These are phyloP conservation scores for Ornithoptera priamus DNA, from an alignment of 2,888 invertebrate species.

Conservation along the genomic window DNA sequence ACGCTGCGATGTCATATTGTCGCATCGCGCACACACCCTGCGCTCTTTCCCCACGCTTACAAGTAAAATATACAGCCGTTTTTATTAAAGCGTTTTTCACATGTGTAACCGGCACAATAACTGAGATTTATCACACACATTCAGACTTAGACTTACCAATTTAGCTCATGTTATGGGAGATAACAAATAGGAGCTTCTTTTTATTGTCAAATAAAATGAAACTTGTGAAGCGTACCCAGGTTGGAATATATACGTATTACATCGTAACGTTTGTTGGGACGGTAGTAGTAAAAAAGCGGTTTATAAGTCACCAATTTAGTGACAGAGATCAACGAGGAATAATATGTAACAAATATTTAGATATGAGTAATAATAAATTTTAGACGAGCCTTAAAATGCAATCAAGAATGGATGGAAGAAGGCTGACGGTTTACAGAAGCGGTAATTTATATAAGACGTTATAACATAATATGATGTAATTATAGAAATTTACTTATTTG, in stretches of 20 bases:
- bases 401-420: too few relatives aligned
- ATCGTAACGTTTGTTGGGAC: slow-evolving; percentile 16
- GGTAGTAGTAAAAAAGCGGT: background rate
- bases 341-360: too few relatives aligned
- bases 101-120: slow-evolving; percentile 29
- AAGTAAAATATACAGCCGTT: slow-evolving; percentile 28
- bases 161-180: slow-evolving; percentile 25
- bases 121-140: slow-evolving; percentile 29
- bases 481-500: too few relatives aligned
- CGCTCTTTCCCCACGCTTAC: slow-evolving; percentile 2
- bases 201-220: slow-evolving; percentile 24
- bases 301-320: background rate
- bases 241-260: slow-evolving; percentile 15
- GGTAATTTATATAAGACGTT: too few relatives aligned
- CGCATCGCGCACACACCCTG: slow-evolving; percentile 30
- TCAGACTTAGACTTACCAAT: slow-evolving; percentile 25
- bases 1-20: slow-evolving; percentile 43
- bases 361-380: too few relatives aligned
- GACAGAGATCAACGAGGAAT: too few relatives aligned
- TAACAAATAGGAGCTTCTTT: slow-evolving; percentile 26
- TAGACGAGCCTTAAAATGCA: too few relatives aligned
- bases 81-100: slow-evolving; percentile 30
- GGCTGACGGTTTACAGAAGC: too few relatives aligned
- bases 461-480: too few relatives aligned
- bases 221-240: slow-evolving; percentile 5